Percentiles rank a stretch among this genome's conserved stretches.
Evolutionary conservation across 2,113 vertebrate genomes (phyloP).

Genomic region (Neogobius melanostomus): DNA sequence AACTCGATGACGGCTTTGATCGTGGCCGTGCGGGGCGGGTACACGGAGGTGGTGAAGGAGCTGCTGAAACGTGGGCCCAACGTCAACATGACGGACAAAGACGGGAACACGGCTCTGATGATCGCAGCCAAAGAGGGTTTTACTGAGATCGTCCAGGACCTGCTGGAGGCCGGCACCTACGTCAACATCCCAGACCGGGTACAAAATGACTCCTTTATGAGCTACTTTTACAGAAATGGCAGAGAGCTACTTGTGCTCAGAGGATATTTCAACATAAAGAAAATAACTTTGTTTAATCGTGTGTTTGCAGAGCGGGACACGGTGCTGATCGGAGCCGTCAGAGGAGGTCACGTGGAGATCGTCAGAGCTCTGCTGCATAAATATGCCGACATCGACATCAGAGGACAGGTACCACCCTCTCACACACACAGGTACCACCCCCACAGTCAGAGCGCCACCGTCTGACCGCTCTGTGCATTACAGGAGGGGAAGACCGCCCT

Average conservation of each 20-base stretch:
- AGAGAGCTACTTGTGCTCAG: no score
- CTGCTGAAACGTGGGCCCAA: conserved; percentile 95
- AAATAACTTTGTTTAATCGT: not conserved
- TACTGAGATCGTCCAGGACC: conserved; percentile 94
- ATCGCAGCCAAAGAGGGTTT: conserved; percentile 96
- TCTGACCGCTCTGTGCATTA: not conserved
- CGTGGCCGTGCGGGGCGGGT: conserved; percentile 92
- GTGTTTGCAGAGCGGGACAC: conserved; percentile 90
- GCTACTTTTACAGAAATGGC: no score
- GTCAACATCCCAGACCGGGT: conserved; percentile 89
- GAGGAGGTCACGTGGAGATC: conserved; percentile 95
- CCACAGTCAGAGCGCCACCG: no score
- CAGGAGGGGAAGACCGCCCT: conserved; percentile 96
- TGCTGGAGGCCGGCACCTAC: conserved; percentile 94
- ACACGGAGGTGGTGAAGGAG: conserved; percentile 92
- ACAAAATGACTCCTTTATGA: no score
- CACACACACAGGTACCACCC: no score
- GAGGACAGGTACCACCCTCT: conserved; percentile 83
- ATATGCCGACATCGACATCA: conserved; percentile 96
- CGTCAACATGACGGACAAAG: conserved; percentile 96
- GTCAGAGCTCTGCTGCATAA: conserved; percentile 95
- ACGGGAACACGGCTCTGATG: conserved; percentile 97
- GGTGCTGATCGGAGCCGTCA: conserved; percentile 93
- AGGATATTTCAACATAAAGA: no score
- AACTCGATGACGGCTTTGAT: conserved; percentile 99